Percentiles rank a stretch among this genome's conserved stretches.
phyloP scores from a whole-genome alignment of 2,888 invertebrate genomes.

The Abscondita cerata region DNA sequence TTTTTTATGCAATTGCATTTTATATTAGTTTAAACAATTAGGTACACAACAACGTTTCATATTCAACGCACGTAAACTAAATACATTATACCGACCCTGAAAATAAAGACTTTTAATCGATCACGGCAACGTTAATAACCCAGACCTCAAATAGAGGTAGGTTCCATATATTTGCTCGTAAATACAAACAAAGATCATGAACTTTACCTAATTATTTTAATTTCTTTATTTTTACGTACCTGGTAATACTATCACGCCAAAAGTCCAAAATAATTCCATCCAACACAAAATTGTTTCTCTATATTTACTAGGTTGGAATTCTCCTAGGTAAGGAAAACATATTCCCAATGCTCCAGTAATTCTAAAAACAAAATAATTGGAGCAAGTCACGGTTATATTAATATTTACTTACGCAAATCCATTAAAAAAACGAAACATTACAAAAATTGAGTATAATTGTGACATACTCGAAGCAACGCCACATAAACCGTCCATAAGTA shows the following conservation, averaged over 20 bases:
- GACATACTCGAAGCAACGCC: slow-evolving; percentile 77
- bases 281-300: slow-evolving; percentile 82
- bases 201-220: slow-evolving; percentile 16
- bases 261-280: slow-evolving; percentile 88
- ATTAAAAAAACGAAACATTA: slow-evolving; percentile 76
- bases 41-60: too few relatives aligned
- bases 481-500: slow-evolving; percentile 75
- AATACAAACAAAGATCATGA: slow-evolving; percentile 12
- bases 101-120: slow-evolving; percentile 1
- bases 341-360: slow-evolving; percentile 85
- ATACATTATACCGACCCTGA: slow-evolving; percentile 9
- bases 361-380: slow-evolving; percentile 57
- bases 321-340: slow-evolving; percentile 82
- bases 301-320: slow-evolving; percentile 81
- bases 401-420: slow-evolving; percentile 78
- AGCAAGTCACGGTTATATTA: not conserved
- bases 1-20: too few relatives aligned
- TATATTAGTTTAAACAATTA: too few relatives aligned
- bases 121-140: slow-evolving; percentile 18
- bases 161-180: slow-evolving; percentile 12
- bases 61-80: not conserved
- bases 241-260: slow-evolving; percentile 77
- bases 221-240: slow-evolving; percentile 56
- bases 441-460: slow-evolving; percentile 74
- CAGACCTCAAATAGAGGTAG: slow-evolving; percentile 20